Evolutionary conservation across 2,888 invertebrate genomes (phyloP).

Genomic region (Notocelia uddmanniana): DNA sequence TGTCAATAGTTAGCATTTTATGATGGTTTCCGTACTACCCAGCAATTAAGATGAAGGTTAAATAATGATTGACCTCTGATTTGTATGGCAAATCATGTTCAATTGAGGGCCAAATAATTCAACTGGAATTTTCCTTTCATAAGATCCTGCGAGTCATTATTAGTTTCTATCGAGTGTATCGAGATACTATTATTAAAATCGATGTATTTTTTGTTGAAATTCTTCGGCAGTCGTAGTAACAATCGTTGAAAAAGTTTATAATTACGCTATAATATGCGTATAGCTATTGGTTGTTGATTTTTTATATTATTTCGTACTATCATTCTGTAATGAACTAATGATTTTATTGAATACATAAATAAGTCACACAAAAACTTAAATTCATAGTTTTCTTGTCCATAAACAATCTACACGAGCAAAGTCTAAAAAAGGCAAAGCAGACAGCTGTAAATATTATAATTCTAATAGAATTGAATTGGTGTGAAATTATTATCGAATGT

Average conservation of each 20-base stretch:
- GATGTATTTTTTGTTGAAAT: neutral
- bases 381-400: neutral
- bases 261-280: neutral
- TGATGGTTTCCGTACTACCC: conserved; percentile 21
- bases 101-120: conserved; percentile 30
- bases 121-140: conserved; percentile 19
- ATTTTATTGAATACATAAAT: neutral
- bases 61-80: conserved; percentile 40
- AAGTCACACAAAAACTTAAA: neutral
- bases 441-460: neutral
- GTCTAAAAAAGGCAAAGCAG: neutral
- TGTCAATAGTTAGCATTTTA: conserved; percentile 22
- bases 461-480: too few relatives aligned
- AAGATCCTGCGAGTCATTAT: conserved; percentile 27
- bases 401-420: neutral
- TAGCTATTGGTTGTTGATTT: neutral
- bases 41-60: conserved; percentile 38
- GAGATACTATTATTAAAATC: conserved; percentile 5
- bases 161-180: conserved; percentile 24
- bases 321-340: neutral
- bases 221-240: neutral
- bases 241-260: neutral
- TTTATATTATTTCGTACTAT: neutral
- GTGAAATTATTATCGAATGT: too few relatives aligned
- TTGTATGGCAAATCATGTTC: conserved; percentile 23